Base-by-base conservation (phyloP, 2,888 invertebrate genomes). In the Cordilura impudica region DNA sequence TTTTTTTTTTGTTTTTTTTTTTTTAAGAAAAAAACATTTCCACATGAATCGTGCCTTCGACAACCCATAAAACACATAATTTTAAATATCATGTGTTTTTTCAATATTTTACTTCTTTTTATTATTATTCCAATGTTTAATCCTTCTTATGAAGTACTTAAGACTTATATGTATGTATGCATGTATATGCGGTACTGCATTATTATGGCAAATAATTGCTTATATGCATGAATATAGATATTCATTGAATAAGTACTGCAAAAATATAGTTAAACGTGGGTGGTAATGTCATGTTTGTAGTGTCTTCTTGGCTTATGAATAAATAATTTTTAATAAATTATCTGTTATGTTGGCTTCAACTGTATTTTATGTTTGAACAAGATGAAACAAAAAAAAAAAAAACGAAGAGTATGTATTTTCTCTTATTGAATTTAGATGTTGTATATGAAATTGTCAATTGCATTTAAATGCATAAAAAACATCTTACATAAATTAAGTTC, bases 241-340 rank as follows among this genome's bases (percentile, higher is more conserved):
- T 67, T 39, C 29, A 61, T 72, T 58, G 39, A 65, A 66, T 45
- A 23, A 53, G 66, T n/a, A 53, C 43, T 51, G 19, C n/a, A 51
- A 65, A 43, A 39, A 63, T 4, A 26, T 26, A 39, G 12, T n/a
- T 39, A 39, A 16, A 79, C 78, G 78, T 79, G 78, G 78, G 78
- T 74, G 78, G 78, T 58, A 70, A 70, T 29, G 72, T 51, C 77
- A 77, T 72, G 69, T 58, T n/a, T 70, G 58, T 16, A 67, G 66
- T 77, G 23, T 10, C 43, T 51, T 21, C n/a, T 51, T 60, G 58
- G 39, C 66, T 66, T 31, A n/a, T 73, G 73, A 43, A 66, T 51
- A 58, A 51, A 66, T 66, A 29, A 21, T 19, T 18, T 8, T 56
- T 16, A 16, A 53, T 71, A 71, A 61, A 71, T 53, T 43, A 53